phyloP scores from a whole-genome alignment of 2,797 vertebrate genomes.

The Todus mexicanus region DNA sequence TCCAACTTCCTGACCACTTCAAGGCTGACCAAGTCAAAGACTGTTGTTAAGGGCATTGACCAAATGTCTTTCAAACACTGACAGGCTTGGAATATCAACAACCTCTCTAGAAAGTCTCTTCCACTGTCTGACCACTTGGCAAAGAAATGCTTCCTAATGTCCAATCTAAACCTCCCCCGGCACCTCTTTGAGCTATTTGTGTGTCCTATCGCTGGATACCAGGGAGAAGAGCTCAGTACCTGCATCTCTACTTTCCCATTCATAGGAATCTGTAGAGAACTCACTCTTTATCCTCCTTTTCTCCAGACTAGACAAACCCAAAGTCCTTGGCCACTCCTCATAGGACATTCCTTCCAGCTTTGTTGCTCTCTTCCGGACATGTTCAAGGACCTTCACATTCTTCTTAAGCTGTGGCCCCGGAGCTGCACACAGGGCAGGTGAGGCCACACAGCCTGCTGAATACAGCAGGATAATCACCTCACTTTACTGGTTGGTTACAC shows the following conservation, averaged over 20 bases:
- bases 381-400: background rate
- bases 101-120: background rate
- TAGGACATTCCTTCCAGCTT: background rate
- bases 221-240: background rate
- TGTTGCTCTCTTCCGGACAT: background rate
- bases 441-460: accelerated
- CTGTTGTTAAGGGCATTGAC: background rate
- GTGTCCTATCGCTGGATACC: accelerated
- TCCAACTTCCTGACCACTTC: background rate
- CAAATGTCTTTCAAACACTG: background rate
- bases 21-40: background rate
- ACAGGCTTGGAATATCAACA: background rate
- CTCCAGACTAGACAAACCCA: background rate
- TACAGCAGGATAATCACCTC: background rate
- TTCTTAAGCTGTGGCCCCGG: no score
- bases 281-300: background rate
- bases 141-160: background rate
- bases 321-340: background rate
- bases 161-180: background rate
- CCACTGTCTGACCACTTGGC: background rate
- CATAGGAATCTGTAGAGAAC: background rate
- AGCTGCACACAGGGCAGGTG: background rate
- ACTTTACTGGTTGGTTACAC: no score
- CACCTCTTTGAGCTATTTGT: background rate
- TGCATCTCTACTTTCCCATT: background rate